Conservation (phyloP, 2,888 invertebrate species). For the Andrena camellia region DNA sequence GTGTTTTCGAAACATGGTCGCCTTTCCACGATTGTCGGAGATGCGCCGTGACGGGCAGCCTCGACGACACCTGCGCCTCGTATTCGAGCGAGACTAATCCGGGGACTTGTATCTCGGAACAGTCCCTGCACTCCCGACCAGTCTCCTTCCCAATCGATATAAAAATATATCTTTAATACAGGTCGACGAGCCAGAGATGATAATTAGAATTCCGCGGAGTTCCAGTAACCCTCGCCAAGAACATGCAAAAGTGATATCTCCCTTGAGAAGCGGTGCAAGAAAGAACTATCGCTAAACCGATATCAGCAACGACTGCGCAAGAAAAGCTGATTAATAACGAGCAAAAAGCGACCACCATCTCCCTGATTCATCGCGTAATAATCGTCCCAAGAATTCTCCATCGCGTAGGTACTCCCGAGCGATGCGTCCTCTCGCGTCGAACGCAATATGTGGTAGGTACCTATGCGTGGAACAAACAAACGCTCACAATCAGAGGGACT, state of each 20-base stretch:
- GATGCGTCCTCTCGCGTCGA: conserved; percentile 7
- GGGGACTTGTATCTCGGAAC: conserved; percentile 4
- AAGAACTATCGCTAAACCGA: neutral
- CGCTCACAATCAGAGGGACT: neutral
- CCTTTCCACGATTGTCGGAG: conserved; percentile 69
- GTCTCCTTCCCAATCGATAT: neutral
- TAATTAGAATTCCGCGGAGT: no score
- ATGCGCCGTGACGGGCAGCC: conserved; percentile 65
- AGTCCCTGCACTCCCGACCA: neutral
- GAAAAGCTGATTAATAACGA: conserved; percentile 30
- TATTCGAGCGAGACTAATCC: conserved; percentile 51
- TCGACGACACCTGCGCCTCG: conserved; percentile 66
- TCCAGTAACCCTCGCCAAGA: no score
- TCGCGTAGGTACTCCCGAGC: neutral
- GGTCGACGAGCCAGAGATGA: neutral
- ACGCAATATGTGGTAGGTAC: neutral
- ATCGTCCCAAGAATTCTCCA: conserved; percentile 25
- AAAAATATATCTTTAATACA: neutral
- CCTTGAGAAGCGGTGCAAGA: neutral
- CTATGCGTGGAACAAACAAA: no score
- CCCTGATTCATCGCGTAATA: conserved; percentile 33
- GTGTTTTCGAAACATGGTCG: conserved; percentile 81
- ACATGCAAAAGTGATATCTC: neutral
- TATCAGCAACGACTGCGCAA: neutral
- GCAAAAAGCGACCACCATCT: conserved; percentile 14